Evolutionary conservation across 2,888 invertebrate species (phyloP), one percentile per base, ranked within the genome.

Genomic region (Euclidia mi): DNA sequence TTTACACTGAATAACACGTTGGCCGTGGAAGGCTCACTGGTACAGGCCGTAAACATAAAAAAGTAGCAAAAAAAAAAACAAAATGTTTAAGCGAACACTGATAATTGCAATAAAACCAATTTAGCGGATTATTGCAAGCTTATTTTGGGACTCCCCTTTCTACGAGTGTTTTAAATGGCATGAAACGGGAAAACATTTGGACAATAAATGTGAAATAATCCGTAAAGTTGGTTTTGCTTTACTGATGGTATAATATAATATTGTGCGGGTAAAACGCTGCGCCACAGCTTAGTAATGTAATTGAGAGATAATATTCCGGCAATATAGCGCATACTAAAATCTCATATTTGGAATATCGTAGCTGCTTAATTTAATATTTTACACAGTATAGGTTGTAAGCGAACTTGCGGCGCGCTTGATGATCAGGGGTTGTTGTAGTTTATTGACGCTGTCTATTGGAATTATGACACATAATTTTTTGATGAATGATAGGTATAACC

Each of bases 201-300:
- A 10, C 40, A 28, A 34, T 46, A 47, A 42, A 34, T 41, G 41
- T 52, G 46, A 45, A 46, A 52, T 52, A 52, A 52, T 52, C 52
- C 40, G 17, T 32, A 28, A 34, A 52, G 40, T 41, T 52, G 46
- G 25, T 32, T 46, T 57, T 48, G 55, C 31, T 51, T 55, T 48
- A 65, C 50, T 65, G 56, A 65, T 74, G 43, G 66, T 25, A 28
- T 52, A 47, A 53, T 71, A 52, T 47, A 38, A 56, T 52, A 67
- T 60, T 71, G 55, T 67, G 51, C 40, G 9, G 25, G 35, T 59
- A 32, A 40, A 41, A 9, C 15, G 14, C 4, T 42, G 15, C n/a
- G 31, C 29, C n/a, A 29, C 6, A 29, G n/a, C 20, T 25, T 25
- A 25, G 7, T 25, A 25, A 7, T 25, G 7, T 25, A 25, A 25